phyloP scores from a whole-genome alignment of 2,113 vertebrate genomes.

The Meles meles region DNA sequence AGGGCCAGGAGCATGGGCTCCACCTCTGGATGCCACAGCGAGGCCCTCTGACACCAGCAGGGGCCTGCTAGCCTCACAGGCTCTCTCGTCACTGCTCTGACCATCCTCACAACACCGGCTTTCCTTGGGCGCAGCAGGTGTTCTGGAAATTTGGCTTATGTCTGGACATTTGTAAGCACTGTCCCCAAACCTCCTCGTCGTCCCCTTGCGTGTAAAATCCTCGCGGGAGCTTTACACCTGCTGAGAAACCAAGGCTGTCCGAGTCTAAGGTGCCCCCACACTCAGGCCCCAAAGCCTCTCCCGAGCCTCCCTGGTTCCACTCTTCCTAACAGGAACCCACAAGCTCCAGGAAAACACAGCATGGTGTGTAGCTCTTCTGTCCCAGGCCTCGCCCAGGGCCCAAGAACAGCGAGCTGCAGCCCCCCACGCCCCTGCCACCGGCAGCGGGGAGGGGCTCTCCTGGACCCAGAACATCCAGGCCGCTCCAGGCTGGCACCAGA shows the following conservation, averaged over 20 bases:
- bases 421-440: too few species aligned
- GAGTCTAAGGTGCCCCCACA: not conserved
- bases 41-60: not conserved
- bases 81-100: not conserved
- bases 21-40: not conserved
- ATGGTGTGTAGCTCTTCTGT: not conserved
- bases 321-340: not conserved
- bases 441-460: fast-evolving
- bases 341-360: not conserved
- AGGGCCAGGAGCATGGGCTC: not conserved
- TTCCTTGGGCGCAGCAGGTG: not conserved
- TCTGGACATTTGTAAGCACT: not conserved
- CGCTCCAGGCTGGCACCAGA: fast-evolving
- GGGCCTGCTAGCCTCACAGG: not conserved
- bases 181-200: not conserved
- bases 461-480: not conserved
- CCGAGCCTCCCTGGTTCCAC: not conserved
- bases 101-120: not conserved
- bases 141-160: not conserved
- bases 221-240: not conserved
- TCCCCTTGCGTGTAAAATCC: not conserved
- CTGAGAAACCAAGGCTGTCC: not conserved
- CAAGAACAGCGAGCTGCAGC: not conserved
- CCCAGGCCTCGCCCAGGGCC: not conserved
- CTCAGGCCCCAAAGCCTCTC: not conserved